Evolutionary conservation across 2,113 vertebrate genomes (phyloP).

Genomic region (Lonchura striata): DNA sequence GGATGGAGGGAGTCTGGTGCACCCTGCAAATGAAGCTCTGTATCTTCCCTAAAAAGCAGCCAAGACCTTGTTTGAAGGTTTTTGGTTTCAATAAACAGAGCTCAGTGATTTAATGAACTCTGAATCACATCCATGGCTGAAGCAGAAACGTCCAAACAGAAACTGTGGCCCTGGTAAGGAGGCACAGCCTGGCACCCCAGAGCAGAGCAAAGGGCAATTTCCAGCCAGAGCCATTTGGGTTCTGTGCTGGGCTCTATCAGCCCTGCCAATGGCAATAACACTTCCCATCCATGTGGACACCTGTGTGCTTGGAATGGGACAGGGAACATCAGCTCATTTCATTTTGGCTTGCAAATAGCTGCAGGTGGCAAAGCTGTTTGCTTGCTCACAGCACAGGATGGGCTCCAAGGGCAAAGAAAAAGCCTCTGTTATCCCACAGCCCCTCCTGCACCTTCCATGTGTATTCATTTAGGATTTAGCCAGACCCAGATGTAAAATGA

Average conservation of each 20-base stretch:
- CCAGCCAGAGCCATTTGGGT: not conserved
- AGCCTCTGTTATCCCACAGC: not conserved
- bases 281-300: not conserved
- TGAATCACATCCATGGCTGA: not conserved
- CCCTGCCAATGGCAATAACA: not conserved
- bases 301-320: conserved; percentile 10
- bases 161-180: not conserved
- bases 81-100: not conserved
- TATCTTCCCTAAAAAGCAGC: not conserved
- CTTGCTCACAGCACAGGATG: not conserved
- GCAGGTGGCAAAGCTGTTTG: conserved; percentile 41
- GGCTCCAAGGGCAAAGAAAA: not conserved
- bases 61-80: not conserved
- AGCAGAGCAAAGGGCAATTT: conserved; percentile 20
- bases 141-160: not conserved
- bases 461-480: not conserved
- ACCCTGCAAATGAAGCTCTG: not conserved
- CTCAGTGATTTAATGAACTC: not conserved
- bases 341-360: not conserved
- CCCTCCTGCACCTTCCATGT: not conserved
- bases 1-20: not conserved
- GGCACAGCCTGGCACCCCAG: not conserved
- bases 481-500: not conserved
- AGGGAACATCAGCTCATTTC: not conserved
- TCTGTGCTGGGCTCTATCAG: not conserved